Evolutionary conservation across 2,797 vertebrate species (phyloP).

Genomic region (Enteromius radiatus): DNA sequence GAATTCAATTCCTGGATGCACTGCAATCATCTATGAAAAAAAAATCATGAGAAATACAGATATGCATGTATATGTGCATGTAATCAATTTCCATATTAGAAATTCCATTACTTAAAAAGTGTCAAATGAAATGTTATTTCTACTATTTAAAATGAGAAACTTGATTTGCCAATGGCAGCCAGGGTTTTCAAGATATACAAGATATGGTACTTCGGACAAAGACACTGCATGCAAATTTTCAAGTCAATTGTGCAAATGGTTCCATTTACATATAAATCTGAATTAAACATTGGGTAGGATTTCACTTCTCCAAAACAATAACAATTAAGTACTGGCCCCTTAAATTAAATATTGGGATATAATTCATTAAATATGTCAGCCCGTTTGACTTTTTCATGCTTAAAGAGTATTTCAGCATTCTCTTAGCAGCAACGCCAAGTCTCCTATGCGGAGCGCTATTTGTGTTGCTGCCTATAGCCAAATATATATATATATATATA

Average conservation of each 20-base stretch:
- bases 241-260: too few species aligned
- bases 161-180: too few species aligned
- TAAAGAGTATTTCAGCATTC: neutral
- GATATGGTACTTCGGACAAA: too few species aligned
- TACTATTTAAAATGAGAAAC: too few species aligned
- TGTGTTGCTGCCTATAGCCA: slow-evolving; percentile 1
- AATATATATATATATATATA: neutral
- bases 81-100: too few species aligned
- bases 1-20: neutral
- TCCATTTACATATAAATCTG: too few species aligned
- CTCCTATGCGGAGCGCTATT: neutral
- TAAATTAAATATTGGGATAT: neutral
- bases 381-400: neutral
- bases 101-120: too few species aligned
- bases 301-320: neutral
- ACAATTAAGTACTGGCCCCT: neutral
- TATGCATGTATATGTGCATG: too few species aligned
- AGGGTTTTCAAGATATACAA: too few species aligned
- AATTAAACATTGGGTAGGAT: neutral
- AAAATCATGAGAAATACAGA: neutral
- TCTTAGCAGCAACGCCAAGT: neutral
- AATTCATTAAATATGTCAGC: neutral
- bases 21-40: neutral
- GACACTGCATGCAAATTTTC: too few species aligned
- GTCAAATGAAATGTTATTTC: too few species aligned